Percentiles rank a stretch among this genome's conserved stretches.
Conservation (phyloP, 2,797 vertebrate species). For the Staurois parvus region DNA sequence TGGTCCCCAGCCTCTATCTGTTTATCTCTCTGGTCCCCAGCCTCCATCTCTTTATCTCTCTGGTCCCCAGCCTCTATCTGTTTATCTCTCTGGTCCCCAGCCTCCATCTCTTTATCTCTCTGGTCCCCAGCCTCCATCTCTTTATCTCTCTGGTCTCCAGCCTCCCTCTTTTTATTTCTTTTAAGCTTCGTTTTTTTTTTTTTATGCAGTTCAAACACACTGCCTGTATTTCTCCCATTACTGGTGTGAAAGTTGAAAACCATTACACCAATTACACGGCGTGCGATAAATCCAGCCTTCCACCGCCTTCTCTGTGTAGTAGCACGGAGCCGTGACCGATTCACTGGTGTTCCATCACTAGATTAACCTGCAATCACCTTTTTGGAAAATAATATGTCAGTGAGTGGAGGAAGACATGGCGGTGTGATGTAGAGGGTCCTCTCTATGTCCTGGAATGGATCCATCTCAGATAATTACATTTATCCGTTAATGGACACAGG, state of each 20-base stretch:
- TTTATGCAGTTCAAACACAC: background rate
- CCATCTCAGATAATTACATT: background rate
- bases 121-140: too few species aligned
- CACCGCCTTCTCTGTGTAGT: background rate
- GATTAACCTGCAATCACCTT: conserved; percentile 5
- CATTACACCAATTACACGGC: background rate
- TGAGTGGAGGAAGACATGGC: background rate
- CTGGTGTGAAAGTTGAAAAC: background rate
- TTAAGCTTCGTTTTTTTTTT: too few species aligned
- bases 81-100: too few species aligned
- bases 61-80: too few species aligned
- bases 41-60: too few species aligned
- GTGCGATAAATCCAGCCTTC: background rate
- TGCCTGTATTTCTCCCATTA: background rate
- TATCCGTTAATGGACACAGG: background rate
- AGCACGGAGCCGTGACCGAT: background rate
- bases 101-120: too few species aligned
- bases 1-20: too few species aligned
- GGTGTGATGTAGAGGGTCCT: background rate
- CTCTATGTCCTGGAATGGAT: background rate
- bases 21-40: too few species aligned
- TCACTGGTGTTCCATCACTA: background rate
- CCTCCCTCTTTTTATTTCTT: too few species aligned
- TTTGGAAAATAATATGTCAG: background rate
- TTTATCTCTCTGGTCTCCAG: too few species aligned